Percentiles rank a stretch among this genome's conserved stretches.
These are phyloP conservation scores for Chromis chromis DNA, from an alignment of 2,797 vertebrate genomes.

Conservation along the genomic window DNA sequence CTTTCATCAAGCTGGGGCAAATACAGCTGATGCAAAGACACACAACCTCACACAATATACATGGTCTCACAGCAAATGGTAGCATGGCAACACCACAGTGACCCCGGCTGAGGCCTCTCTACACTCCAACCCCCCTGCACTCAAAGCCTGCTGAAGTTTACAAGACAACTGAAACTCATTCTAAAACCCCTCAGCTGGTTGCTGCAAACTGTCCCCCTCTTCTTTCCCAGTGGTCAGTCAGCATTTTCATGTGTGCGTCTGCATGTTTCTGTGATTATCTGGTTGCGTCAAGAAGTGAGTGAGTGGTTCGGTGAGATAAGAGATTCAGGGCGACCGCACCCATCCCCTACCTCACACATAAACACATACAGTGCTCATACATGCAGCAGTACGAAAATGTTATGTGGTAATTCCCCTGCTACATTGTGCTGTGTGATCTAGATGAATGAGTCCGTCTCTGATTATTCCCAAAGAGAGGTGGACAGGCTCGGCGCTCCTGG, in stretches of 20 bases:
- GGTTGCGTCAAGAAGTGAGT: conserved; percentile 58
- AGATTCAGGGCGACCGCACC: conserved; percentile 66
- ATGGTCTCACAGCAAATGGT: conserved; percentile 46
- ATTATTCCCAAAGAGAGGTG: conserved; percentile 53
- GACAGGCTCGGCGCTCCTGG: conserved; percentile 35
- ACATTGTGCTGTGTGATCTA: conserved; percentile 38
- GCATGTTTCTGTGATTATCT: conserved; percentile 35
- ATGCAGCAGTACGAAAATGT: conserved; percentile 18
- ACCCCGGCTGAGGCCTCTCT: conserved; percentile 43
- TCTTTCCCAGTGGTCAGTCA: conserved; percentile 7
- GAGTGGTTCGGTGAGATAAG: conserved; percentile 77
- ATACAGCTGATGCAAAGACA: conserved; percentile 64
- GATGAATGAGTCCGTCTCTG: conserved; percentile 53
- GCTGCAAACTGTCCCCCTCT: too few species aligned
- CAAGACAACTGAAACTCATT: conserved; percentile 13
- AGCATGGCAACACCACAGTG: conserved; percentile 61
- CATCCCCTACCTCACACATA: conserved; percentile 40
- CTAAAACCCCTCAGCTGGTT: background rate
- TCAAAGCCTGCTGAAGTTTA: conserved; percentile 27
- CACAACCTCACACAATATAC: conserved; percentile 38
- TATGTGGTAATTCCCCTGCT: conserved; percentile 28
- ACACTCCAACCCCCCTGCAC: conserved; percentile 9
- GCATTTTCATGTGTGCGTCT: conserved; percentile 2
- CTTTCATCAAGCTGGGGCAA: conserved; percentile 45
- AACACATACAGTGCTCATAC: conserved; percentile 50